Conservation (phyloP, 2,113 vertebrate genomes). For the Eretmochelys imbricata region DNA sequence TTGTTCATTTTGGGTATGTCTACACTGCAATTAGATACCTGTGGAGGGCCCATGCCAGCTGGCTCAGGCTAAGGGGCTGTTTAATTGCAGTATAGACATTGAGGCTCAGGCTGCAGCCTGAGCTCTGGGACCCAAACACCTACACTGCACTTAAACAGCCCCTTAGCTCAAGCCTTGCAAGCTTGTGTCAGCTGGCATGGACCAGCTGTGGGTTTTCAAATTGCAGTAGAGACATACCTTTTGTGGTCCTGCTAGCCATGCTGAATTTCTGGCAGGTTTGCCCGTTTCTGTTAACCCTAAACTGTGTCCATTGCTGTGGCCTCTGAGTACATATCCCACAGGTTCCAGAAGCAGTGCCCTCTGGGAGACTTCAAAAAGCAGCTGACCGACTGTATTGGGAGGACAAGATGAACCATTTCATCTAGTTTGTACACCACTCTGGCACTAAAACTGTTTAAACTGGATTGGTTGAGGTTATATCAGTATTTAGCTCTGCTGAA, state of each 20-base stretch:
- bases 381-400: neutral
- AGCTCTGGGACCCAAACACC: neutral
- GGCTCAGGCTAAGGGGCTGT: neutral
- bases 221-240: neutral
- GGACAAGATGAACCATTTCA: fast-evolving
- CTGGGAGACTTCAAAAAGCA: neutral
- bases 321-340: neutral
- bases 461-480: neutral
- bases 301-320: neutral
- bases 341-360: neutral
- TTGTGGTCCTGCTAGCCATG: neutral
- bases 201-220: neutral
- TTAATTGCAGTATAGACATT: neutral
- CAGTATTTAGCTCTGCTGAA: neutral
- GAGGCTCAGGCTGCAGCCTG: neutral
- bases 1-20: neutral
- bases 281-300: neutral
- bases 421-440: neutral
- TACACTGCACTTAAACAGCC: neutral
- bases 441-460: fast-evolving
- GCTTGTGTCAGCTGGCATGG: neutral
- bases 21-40: neutral
- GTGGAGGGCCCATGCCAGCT: neutral
- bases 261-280: neutral
- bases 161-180: neutral